Conservation (phyloP, 2,113 vertebrate genomes). For the Actenoides lindsayi region DNA sequence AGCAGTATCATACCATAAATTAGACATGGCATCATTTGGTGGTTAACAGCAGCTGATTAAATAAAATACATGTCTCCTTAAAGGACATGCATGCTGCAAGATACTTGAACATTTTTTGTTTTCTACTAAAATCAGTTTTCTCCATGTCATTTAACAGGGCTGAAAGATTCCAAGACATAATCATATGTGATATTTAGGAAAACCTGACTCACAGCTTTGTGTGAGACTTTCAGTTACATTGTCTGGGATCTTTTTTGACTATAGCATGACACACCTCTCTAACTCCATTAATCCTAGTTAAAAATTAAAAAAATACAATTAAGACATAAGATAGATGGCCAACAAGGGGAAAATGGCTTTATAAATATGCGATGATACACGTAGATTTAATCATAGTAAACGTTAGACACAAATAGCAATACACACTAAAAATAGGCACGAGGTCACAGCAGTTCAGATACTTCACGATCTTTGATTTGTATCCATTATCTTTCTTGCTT, state of each 20-base stretch:
- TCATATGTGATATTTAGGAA: background rate
- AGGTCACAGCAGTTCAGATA: background rate
- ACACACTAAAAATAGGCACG: background rate
- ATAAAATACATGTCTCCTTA: background rate
- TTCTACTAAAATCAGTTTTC: background rate
- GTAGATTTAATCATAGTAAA: background rate
- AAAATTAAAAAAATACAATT: background rate
- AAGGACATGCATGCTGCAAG: background rate
- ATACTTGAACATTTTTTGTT: background rate
- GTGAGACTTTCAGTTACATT: background rate
- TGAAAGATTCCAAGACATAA: background rate
- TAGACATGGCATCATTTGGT: background rate
- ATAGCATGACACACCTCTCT: background rate
- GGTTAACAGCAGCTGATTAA: background rate
- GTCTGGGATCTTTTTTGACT: background rate
- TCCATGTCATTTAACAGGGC: background rate
- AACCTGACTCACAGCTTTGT: background rate
- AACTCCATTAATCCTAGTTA: background rate
- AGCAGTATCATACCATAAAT: background rate
- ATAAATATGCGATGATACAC: background rate
- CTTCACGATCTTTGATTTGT: background rate
- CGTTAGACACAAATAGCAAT: background rate
- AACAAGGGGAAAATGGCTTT: background rate
- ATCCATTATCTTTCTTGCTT: background rate
- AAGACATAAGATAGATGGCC: background rate